Base-by-base conservation (phyloP, 1,140 invertebrate genomes). In the Stegodyphus dumicola region DNA sequence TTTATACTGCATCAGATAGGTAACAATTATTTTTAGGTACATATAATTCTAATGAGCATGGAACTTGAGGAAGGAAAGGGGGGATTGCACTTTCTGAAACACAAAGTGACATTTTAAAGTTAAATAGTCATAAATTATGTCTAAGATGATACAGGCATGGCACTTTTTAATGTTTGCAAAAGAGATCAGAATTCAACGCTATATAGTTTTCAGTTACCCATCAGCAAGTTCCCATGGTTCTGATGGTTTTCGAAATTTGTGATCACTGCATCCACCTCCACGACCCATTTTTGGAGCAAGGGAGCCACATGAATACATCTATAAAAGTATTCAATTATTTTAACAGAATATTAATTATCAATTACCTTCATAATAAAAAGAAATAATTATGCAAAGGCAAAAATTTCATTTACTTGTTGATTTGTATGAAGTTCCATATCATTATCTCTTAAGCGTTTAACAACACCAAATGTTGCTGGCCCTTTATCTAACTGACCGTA, bases 241-340 rank as follows among this genome's bases (percentile, higher is more conserved):
- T 65, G 92, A 88, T 6, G 91, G 90, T 81, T 92, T 92, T 48
- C 90, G 88, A 87, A 92, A 92, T 78, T 90, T 89, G 74, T 91
- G 91, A 88, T 92, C 91, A 88, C 91, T 91, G 86, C 92, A 92
- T 6, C 92, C 91, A 17, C 89, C 88, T 48, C 90, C 90, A 66
- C 91, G 88, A 33, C 91, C 90, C 92, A 93, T 92, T 88, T 92
- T 93, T 51, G 92, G 92, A 11, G 92, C 92, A 88, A 93, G 88
- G 6, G 92, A 93, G 0, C 92, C 92, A 91, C 92, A 93, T 0
- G 92, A 93, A 88, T 92, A 92, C 92, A 92, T 93, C 92, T 92
- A 7, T 88, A 15, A 65, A 11, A 13, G 56, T 76, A 15, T 10
- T 66, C 33, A 65, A 65, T 78, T 67, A 18, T 33, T 56, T 60